Evolutionary conservation across 2,888 invertebrate species (phyloP), one percentile per base, ranked within the genome.

Genomic region (Tuta absoluta): DNA sequence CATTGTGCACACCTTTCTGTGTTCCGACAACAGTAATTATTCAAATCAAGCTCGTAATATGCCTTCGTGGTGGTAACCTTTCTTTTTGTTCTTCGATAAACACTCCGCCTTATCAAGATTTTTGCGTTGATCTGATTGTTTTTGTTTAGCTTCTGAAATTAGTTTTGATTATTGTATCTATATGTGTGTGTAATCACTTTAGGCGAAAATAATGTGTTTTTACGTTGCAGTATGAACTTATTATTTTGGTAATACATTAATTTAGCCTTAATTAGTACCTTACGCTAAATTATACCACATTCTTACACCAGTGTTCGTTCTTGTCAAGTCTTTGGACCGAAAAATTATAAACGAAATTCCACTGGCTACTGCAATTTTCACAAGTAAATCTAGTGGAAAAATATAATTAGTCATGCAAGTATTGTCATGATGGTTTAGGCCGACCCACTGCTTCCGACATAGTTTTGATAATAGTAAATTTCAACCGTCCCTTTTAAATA

Each of bases 11-110:
- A 68, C 68, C 65, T 67, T 67, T 65, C 66, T 73, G 73, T 75
- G 72, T 71, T 74, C 74, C 77, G 81, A 78, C 79, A 78, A 76
- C 75, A 76, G 78, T 84, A 78, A 84, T 86, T 86, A 86, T 85
- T 85, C 77, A 82, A 85, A 87, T 84, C 74, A 67, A 73, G 71
- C 73, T 75, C 75, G 76, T 81, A 80, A 81, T 77, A 72, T 67
- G 70, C 70, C 71, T 76, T 75, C 74, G 76, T 74, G 74, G 72
- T 71, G 69, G 72, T 73, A 77, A 77, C 75, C 75, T 78, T 81
- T 81, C 74, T 76, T 81, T 82, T 79, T 81, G 75, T 73, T 76
- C 74, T 66, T 51, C 65, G 63, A 70, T 68, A 70, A 67, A 66
- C 69, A 73, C 75, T 74, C 1, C 7, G 69, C 67, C 71, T 76